Percentiles rank a stretch among this genome's conserved stretches.
phyloP scores from a whole-genome alignment of 2,888 invertebrate species.

The Pammene fasciana region DNA sequence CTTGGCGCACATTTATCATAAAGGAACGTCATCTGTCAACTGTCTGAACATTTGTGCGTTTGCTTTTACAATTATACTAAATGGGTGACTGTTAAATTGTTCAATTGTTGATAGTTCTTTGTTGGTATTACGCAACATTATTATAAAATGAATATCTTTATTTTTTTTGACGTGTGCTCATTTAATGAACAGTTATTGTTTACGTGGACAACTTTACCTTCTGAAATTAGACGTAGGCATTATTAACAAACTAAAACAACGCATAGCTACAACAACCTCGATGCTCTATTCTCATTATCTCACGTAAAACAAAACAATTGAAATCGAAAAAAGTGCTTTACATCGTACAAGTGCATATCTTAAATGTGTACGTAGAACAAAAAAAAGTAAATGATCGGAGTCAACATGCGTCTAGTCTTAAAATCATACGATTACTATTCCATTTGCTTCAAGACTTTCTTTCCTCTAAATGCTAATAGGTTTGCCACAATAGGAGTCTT shows the following conservation, averaged over 20 bases:
- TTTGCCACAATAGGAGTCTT: slow-evolving; percentile 18
- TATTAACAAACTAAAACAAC: too few species aligned
- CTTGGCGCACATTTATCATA: slow-evolving; percentile 49
- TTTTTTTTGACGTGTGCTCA: too few species aligned
- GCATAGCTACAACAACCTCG: too few species aligned
- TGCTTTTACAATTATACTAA: slow-evolving; percentile 23
- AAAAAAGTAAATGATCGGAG: background rate
- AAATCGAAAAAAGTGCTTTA: too few species aligned
- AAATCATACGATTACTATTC: background rate
- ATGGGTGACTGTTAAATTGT: slow-evolving; percentile 30
- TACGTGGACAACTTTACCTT: too few species aligned
- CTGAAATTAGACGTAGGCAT: too few species aligned
- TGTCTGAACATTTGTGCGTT: slow-evolving; percentile 36
- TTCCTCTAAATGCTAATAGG: slow-evolving; percentile 23
- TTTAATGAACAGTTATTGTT: too few species aligned
- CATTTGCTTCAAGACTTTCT: slow-evolving; percentile 15
- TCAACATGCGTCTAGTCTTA: background rate
- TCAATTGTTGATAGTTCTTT: slow-evolving; percentile 5
- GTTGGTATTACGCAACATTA: slow-evolving; percentile 2
- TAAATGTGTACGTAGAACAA: background rate
- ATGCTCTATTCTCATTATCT: too few species aligned
- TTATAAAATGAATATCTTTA: too few species aligned
- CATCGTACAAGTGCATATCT: too few species aligned
- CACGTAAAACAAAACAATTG: too few species aligned
- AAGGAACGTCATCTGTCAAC: slow-evolving; percentile 34